Evolutionary conservation across 2,113 vertebrate species (phyloP), one percentile per base, ranked within the genome.

Genomic region (Panthera leo): DNA sequence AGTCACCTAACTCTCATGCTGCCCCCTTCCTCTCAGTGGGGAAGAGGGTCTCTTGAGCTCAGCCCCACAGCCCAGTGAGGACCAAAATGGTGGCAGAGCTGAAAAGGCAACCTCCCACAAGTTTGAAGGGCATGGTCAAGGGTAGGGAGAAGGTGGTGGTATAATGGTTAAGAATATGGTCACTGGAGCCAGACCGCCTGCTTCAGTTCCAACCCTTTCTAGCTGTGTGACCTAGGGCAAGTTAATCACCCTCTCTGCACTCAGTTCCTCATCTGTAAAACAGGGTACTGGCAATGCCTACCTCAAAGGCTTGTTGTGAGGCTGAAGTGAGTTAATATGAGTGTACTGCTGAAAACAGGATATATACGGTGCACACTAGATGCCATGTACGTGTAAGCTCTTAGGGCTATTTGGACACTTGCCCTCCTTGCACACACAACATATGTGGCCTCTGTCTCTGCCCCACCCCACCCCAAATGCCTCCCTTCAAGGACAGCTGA

Each of bases 61-160:
- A 45, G 78, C 68, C 95, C 19, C 14, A 7, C 4, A 55, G 70
- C 39, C 68, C 88, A 10, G 14, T 0, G 70, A 87, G 73, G 58
- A 36, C n/a, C 21, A 27, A 45, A 51, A 73, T 2, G 27, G 42
- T 6, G 8, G 51, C 42, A 16, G 76, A 94, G 92, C 45, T 25
- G 34, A 70, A 21, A 58, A 48, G 2, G 13, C 16, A 45, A 39
- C 18, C 34, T 55, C 67, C 51, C 27, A 34, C 0, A 23, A 36
- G 63, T 48, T 48, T 67, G 6, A 70, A 75, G 42, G 48, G 21
- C 15, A 14, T 1, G 5, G 23, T 27, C 27, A 39, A 39, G 36
- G 55, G 7, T 0, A 0, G 5, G 5, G 58, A 51, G 12, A 7
- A 4, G 58, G 67, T 11, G 5, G 4, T 1, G 1, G 36, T 31